phyloP scores from a whole-genome alignment of 2,797 vertebrate species.

The Smutsia gigantea region DNA sequence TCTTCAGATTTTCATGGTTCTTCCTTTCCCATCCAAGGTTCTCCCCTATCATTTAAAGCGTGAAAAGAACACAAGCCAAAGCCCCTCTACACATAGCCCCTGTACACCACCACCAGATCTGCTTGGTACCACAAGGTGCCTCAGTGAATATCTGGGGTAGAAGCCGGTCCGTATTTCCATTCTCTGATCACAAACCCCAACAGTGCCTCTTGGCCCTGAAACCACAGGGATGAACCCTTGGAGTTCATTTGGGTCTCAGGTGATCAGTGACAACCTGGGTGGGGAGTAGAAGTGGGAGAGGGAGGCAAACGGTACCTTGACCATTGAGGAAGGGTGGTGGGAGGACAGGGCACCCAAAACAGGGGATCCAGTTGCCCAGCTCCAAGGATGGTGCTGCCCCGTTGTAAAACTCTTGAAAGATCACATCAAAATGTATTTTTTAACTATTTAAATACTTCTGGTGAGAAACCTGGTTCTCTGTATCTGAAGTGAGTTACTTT shows the following conservation, averaged over 20 bases:
- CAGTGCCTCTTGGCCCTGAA: neutral
- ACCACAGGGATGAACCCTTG: neutral
- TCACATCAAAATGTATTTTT: neutral
- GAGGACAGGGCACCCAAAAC: rapidly evolving
- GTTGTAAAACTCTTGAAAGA: neutral
- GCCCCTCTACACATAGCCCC: neutral
- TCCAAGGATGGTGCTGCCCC: neutral
- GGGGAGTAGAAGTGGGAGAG: too few relatives aligned
- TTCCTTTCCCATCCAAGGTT: neutral
- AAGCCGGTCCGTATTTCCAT: neutral
- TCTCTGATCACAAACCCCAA: neutral
- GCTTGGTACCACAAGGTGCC: too few relatives aligned
- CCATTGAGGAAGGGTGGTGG: neutral
- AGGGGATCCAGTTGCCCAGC: neutral
- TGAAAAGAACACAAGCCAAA: neutral
- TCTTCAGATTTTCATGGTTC: neutral
- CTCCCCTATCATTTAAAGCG: neutral
- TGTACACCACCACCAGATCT: neutral
- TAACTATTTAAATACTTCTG: neutral
- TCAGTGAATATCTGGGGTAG: neutral
- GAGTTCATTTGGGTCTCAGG: rapidly evolving
- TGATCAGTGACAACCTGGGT: neutral
- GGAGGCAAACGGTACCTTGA: neutral
- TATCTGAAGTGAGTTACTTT: neutral
- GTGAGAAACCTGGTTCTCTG: neutral